These are phyloP conservation scores for Decapterus maruadsi DNA, from an alignment of 2,797 vertebrate genomes.

Conservation along the genomic window DNA sequence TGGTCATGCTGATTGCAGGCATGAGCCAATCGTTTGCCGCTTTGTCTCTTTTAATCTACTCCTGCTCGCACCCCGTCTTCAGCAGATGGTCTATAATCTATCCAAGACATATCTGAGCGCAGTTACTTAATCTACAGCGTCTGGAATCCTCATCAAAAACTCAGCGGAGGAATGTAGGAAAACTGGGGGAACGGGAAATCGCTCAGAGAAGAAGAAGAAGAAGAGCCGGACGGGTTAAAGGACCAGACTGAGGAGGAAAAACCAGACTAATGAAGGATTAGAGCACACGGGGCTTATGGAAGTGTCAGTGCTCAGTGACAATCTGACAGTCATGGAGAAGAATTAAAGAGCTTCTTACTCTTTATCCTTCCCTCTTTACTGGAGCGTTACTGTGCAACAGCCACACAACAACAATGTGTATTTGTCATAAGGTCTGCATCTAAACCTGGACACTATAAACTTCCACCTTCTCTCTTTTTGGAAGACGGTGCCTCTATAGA, in stretches of 20 bases:
- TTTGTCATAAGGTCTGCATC: background rate
- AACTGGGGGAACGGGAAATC: conserved; percentile 23
- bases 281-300: conserved; percentile 55
- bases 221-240: conserved; percentile 43
- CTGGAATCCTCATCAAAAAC: conserved; percentile 44
- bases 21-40: conserved; percentile 31
- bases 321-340: conserved; percentile 47
- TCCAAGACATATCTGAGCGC: conserved; percentile 40
- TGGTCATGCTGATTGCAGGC: conserved; percentile 55
- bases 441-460: background rate
- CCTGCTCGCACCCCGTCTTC: conserved; percentile 40
- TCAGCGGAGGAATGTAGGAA: conserved; percentile 42
- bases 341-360: conserved; percentile 50
- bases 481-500: background rate
- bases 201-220: conserved; percentile 23
- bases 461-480: background rate
- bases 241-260: conserved; percentile 57
- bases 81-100: conserved; percentile 59
- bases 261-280: conserved; percentile 83
- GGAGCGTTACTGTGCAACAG: background rate
- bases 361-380: conserved; percentile 7
- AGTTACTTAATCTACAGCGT: conserved; percentile 13
- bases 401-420: background rate
- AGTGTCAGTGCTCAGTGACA: conserved; percentile 48
- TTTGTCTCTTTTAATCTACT: conserved; percentile 44